Evolutionary conservation across 2,888 invertebrate genomes (phyloP), one percentile per base, ranked within the genome.

Genomic region (Smittia sp.): DNA sequence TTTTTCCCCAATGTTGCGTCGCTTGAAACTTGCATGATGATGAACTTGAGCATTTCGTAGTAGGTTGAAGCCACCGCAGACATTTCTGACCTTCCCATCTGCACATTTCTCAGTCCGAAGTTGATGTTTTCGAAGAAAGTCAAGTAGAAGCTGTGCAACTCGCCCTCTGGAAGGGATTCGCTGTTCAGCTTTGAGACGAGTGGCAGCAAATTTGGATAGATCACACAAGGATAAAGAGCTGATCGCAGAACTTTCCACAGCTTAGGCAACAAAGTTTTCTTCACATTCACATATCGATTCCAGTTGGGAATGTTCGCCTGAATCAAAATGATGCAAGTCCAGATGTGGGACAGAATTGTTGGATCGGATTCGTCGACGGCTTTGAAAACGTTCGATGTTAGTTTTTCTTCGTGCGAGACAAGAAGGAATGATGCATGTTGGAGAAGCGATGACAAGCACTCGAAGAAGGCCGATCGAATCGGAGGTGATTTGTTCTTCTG

Each of bases 121-220:
- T 88, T 86, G 76, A 92, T 83, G 75, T 89, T 89, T 54, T 85
- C 84, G 79, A 94, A 91, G 79, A 93, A 90, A 66, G 85, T 84
- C 9, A 81, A 79, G 77, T 89, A 89, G 77, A 92, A 89, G 18
- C 84, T 81, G 1, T 79, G 76, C n/a, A 80, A 75, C 18, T 78
- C 76, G 7, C 54, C 74, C 1, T 74, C 73, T 9, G 72, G 67
- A 9, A 74, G 11, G 32, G 72, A 25, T 22, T 41, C 83, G 1
- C 79, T 78, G 77, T 87, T 88, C 75, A 92, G 86, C 62, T 85
- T 83, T 1, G 91, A 90, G 66, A 96, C 79, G 75, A 96, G 84
- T 9, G 93, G 93, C 74, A 94, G 82, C 74, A 96, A 80, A 80
- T 90, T 88, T 20, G 90, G 90, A 75, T 88, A 89, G 76, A 94